Conservation (phyloP, 1,140 invertebrate species). For the Drosophila orena region DNA sequence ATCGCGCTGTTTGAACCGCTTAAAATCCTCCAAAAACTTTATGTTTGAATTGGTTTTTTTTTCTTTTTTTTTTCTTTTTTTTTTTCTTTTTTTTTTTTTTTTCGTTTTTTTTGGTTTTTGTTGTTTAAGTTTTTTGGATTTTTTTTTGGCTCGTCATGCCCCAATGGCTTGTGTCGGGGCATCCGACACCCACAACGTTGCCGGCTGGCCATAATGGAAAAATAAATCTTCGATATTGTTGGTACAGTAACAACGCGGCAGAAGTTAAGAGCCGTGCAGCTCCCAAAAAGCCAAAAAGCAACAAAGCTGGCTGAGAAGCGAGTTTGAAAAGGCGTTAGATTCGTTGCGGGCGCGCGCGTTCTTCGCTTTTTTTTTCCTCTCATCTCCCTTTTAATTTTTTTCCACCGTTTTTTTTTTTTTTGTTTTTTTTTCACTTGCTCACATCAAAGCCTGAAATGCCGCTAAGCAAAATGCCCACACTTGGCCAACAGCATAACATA, state of each 20-base stretch:
- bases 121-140: not conserved
- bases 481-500: slow-evolving; percentile 56
- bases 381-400: slow-evolving; percentile 21
- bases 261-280: slow-evolving; percentile 70
- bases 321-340: slow-evolving; percentile 81
- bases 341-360: slow-evolving; percentile 73
- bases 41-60: slow-evolving; percentile 21
- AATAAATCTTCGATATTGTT: slow-evolving; percentile 73
- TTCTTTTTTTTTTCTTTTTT: slow-evolving; percentile 6
- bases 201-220: slow-evolving; percentile 77
- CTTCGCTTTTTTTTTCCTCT: slow-evolving; percentile 9
- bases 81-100: slow-evolving; percentile 7
- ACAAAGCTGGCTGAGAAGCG: slow-evolving; percentile 34
- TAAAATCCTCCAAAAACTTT: slow-evolving; percentile 32
- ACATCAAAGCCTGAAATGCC: slow-evolving; percentile 78
- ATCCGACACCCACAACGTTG: slow-evolving; percentile 76
- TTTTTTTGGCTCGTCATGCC: slow-evolving; percentile 66
- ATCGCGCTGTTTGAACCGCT: slow-evolving; percentile 33
- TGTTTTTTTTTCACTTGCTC: slow-evolving; percentile 60
- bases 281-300: slow-evolving; percentile 30
- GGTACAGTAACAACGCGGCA: slow-evolving; percentile 36
- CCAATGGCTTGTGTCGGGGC: slow-evolving; percentile 68
- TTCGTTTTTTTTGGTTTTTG: not conserved
- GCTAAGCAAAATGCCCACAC: slow-evolving; percentile 82
- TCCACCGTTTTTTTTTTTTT: not conserved